These are phyloP conservation scores for Dryococelus australis DNA, from an alignment of 2,888 invertebrate genomes.

Conservation along the genomic window DNA sequence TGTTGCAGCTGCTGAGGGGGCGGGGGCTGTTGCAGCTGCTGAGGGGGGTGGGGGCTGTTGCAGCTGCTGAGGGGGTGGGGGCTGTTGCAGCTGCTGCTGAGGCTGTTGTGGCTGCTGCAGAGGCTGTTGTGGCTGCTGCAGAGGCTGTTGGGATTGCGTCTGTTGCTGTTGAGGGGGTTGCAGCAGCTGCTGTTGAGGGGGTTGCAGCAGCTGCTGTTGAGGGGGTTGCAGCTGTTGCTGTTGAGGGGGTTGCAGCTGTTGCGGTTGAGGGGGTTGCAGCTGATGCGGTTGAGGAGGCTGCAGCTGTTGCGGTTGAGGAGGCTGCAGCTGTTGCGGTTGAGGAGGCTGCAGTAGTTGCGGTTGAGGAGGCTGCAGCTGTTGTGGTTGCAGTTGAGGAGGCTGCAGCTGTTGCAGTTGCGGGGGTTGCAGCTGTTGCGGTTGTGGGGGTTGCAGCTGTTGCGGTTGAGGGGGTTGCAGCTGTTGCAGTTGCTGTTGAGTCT, in stretches of 20 bases:
- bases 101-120: not conserved
- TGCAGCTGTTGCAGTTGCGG: constrained; percentile 50
- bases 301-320: constrained; percentile 57
- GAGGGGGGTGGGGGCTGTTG: not conserved
- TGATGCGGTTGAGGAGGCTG: constrained; percentile 57
- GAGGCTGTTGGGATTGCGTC: constrained; percentile 48
- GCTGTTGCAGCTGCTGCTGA: not conserved
- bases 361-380: constrained; percentile 57
- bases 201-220: constrained; percentile 41
- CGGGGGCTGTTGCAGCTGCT: not conserved
- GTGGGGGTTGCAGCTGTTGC: constrained; percentile 51
- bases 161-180: constrained; percentile 52
- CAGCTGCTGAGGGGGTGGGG: not conserved
- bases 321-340: constrained; percentile 59
- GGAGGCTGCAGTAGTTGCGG: constrained; percentile 53
- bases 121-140: not conserved
- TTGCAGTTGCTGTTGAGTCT: constrained; percentile 43
- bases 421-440: constrained; percentile 50
- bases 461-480: constrained; percentile 52
- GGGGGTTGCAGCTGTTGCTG: constrained; percentile 54
- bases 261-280: constrained; percentile 55
- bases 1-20: no score
- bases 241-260: constrained; percentile 57
- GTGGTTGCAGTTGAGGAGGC: not conserved
- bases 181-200: constrained; percentile 47